Base-by-base conservation (phyloP, 2,888 invertebrate species). In the Stenchaetothrips biformis region DNA sequence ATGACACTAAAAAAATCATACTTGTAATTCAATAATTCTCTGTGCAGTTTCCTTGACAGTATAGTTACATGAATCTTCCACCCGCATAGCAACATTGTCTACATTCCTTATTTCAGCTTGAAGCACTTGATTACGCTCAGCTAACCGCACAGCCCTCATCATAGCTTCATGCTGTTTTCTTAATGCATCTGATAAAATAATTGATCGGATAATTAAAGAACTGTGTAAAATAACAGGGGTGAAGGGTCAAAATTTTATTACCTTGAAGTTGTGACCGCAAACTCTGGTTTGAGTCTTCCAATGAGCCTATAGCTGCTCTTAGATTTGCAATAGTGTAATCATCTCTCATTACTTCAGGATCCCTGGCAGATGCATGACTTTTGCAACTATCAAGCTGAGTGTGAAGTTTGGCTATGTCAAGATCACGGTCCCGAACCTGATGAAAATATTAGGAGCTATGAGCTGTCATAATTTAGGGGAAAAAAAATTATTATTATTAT, bases 151-250 rank as follows among this genome's bases (percentile, higher is more conserved):
- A 7, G 94, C 94, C 83, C 92, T 88, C 78, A 92, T 88, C 94
- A 94, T 94, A 7, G 94, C 94, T 85, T 94, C 94, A 86, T 94
- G 94, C 84, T 93, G 92, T 84, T 92, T 92, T 80, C 89, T 88
- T 81, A 92, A 85, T 27, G 91, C 88, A 83, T 89, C 91, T 86
- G 83, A n/a, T 79, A 85, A 85, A 81, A 77, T 18, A 37, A 37
- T 25, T 8, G 4, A 9, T 21, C 25, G 21, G 9, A 21, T 21
- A 21, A 8, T 25, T 74, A 4, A 18, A 77, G 49, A 59, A 59
- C 4, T n/a, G 16, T 27, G 79, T 25, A 8, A 79, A 4, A 74
- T n/a, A 79, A n/a, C 21, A 62, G 77, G 47, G 1, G 16, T 79
- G 37, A 37, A 37, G 37, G 37, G 37, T 37, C 37, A 37, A 6